Evolutionary conservation across 2,888 invertebrate species (phyloP).

Genomic region (Hydrotaea diabolus): DNA sequence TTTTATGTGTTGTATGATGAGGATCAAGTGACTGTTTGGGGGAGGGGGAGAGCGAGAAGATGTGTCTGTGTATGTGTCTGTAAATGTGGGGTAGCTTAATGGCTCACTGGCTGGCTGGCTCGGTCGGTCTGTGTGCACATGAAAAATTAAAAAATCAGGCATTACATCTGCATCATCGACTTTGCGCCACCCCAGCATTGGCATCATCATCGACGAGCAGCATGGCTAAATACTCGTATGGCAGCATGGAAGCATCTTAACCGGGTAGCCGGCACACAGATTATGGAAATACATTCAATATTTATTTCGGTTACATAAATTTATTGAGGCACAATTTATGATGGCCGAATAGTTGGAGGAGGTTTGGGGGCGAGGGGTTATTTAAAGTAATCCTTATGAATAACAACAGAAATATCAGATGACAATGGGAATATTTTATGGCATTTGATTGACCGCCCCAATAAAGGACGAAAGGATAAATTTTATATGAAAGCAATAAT

Average conservation of each 20-base stretch:
- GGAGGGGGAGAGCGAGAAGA: too few species aligned
- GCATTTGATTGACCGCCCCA: not conserved
- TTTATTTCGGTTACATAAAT: slow-evolving; percentile 10
- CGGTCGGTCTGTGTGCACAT: slow-evolving; percentile 33
- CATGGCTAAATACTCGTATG: too few species aligned
- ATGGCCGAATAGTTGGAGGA: too few species aligned
- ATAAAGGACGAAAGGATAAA: not conserved
- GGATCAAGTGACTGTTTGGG: not conserved
- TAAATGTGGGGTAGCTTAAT: not conserved
- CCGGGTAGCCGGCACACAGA: not conserved
- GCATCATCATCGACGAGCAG: too few species aligned
- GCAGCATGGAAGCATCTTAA: too few species aligned
- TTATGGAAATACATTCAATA: slow-evolving; percentile 8
- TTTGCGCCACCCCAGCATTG: not conserved
- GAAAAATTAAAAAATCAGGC: slow-evolving; percentile 58
- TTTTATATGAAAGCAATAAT: not conserved
- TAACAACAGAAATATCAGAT: not conserved
- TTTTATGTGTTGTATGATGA: slow-evolving; percentile 66
- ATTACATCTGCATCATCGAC: slow-evolving; percentile 57
- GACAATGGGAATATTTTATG: too few species aligned
- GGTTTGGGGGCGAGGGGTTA: not conserved
- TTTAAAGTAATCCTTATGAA: slow-evolving; percentile 4
- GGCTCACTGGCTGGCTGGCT: not conserved
- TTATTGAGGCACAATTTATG: not conserved
- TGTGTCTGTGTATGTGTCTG: too few species aligned